Percentiles rank a stretch among this genome's conserved stretches.
These are phyloP conservation scores for Myrmecobius fasciatus DNA, from an alignment of 2,113 vertebrate genomes.

Conservation along the genomic window DNA sequence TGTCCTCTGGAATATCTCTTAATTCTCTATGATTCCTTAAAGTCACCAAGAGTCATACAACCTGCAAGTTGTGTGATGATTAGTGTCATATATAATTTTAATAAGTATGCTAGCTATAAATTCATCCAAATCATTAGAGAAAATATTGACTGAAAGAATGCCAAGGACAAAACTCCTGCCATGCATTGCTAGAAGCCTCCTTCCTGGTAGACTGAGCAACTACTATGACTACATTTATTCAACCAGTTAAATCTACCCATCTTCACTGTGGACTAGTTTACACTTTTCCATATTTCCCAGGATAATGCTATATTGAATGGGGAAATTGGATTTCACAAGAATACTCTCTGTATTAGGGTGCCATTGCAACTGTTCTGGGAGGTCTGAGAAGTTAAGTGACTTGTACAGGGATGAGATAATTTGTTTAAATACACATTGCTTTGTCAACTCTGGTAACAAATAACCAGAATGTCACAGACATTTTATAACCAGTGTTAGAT, in stretches of 20 bases:
- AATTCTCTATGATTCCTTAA: background rate
- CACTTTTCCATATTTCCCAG: background rate
- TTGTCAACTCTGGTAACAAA: no score
- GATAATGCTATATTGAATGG: background rate
- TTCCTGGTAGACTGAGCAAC: background rate
- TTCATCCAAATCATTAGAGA: background rate
- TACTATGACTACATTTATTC: background rate
- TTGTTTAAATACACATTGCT: background rate
- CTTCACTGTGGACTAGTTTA: background rate
- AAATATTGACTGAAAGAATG: background rate
- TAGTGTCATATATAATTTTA: background rate
- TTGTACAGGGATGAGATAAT: background rate
- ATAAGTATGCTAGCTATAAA: background rate
- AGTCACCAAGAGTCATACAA: background rate
- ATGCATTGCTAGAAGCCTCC: background rate
- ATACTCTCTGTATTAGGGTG: background rate
- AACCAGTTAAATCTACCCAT: background rate
- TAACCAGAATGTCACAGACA: no score
- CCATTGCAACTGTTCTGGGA: background rate
- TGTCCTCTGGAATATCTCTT: background rate
- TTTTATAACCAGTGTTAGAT: no score
- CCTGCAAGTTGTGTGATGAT: background rate
- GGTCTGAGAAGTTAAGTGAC: background rate
- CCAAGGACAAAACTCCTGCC: background rate
- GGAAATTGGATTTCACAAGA: background rate